Conservation (phyloP, 2,113 vertebrate species). For the Apeltes quadracus region DNA sequence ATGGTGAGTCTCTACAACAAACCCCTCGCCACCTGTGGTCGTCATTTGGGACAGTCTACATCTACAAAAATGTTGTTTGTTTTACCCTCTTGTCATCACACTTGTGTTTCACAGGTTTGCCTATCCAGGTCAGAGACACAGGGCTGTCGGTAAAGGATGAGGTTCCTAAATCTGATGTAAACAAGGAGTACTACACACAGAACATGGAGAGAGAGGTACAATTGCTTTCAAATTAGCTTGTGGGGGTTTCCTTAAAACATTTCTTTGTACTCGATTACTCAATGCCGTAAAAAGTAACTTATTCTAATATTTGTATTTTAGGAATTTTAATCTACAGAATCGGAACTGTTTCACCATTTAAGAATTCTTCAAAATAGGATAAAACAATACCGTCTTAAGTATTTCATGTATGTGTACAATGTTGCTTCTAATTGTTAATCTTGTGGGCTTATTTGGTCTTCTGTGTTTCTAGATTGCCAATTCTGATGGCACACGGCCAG, state of each 20-base stretch:
- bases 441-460: background rate
- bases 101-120: conserved; percentile 85
- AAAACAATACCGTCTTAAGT: background rate
- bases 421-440: background rate
- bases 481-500: conserved; percentile 91
- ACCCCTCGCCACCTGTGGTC: background rate
- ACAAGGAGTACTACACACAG: conserved; percentile 98
- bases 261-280: background rate
- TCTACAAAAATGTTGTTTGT: background rate
- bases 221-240: background rate
- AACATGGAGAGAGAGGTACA: conserved; percentile 97
- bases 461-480: conserved; percentile 86
- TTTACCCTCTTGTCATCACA: background rate
- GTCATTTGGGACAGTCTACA: background rate
- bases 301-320: background rate
- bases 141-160: conserved; percentile 95
- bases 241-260: background rate
- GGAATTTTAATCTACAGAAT: background rate
- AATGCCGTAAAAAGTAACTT: background rate
- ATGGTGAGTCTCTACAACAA: conserved; percentile 80
- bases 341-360: background rate
- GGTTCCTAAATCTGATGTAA: conserved; percentile 96
- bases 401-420: background rate
- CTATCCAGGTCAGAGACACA: conserved; percentile 97
- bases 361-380: background rate